Evolutionary conservation across 2,888 invertebrate species (phyloP), one percentile per base, ranked within the genome.

Genomic region (Phragmatobia fuliginosa): DNA sequence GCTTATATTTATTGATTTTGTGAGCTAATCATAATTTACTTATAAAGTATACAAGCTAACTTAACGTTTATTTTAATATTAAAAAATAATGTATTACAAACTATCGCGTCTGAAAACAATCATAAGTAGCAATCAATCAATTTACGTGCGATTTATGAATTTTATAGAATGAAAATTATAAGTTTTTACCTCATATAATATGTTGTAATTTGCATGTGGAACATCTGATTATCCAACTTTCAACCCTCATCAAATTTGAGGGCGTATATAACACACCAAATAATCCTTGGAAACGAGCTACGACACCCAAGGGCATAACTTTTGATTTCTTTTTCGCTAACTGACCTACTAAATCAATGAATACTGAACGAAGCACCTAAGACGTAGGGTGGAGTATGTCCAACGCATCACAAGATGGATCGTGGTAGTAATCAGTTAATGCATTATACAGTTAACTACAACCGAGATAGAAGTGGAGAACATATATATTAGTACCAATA

Each of bases 391-490:
- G 89, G 87, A 88, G 89, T 88, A 79, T 83, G 87, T 85, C 84
- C 85, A 88, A 89, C 90, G 87, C 90, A 90, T 89, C 83, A 82
- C 87, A 94, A 93, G 93, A 94, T 91, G 91, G 92, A 94, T 94
- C 84, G 91, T 82, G 80, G 84, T 83, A 81, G 90, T 93, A 94
- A 93, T 94, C 93, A 93, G 94, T 91, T 93, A 94, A 94, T 94
- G 93, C 91, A 91, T 93, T 92, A 92, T 92, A 90, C 90, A 89
- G 90, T 89, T 88, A 90, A 89, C 87, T 91, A 91, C 88, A 88
- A 86, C 87, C 85, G 85, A 85, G 87, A 87, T 85, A 83, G 85
- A 83, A 83, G 80, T 81, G 79, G 81, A 79, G 80, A 80, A 72
- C 76, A 81, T 88, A 92, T 92, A 92, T 91, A 92, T 92, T 91